Evolutionary conservation across 1,140 invertebrate species (phyloP), one percentile per base, ranked within the genome.

Genomic region (Apis dorsata): DNA sequence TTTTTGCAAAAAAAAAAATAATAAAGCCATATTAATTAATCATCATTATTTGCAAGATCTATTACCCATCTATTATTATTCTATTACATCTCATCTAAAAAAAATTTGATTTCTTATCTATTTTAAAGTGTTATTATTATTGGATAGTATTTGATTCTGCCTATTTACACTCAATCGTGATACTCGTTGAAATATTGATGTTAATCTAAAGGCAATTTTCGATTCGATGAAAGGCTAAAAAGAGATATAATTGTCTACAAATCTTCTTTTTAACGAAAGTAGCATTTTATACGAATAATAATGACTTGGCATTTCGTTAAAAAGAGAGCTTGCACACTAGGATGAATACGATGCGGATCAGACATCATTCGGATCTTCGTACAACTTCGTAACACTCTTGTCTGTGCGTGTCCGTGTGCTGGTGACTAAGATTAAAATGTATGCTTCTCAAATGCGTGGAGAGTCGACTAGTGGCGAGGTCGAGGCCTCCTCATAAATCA

Each of bases 381-480:
- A 71, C 55, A 79, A 63, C 72, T 72, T 74, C 62, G 84, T 74
- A 62, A 65, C 57, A 17, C 72, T 78, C 79, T 74, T 62, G 79
- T 77, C n/a, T 53, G 49, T 44, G 62, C 53, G 24, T 10, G 44
- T 55, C 24, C 49, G 34, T 74, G 83, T 57, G 59, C 49, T 34
- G 9, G 65, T 87, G 86, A 87, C 85, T 86, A 87, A 87, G 86
- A 87, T 87, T 87, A 87, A 87, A 87, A 87, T 87, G 82, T 87
- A 84, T 86, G 86, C 77, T 71, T 74, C 86, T 80, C 86, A 81
- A 87, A 87, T 86, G 81, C 82, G 82, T 81, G 21, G 78, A 84
- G 85, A 84, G 86, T 78, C 78, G 85, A 87, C 81, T 87, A 81
- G 77, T 78, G 86, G 86, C 85, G 85, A 87, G 86, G 85, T 84